Evolutionary conservation across 2,113 vertebrate species (phyloP).

Genomic region (Cephalopholis sonnerati): DNA sequence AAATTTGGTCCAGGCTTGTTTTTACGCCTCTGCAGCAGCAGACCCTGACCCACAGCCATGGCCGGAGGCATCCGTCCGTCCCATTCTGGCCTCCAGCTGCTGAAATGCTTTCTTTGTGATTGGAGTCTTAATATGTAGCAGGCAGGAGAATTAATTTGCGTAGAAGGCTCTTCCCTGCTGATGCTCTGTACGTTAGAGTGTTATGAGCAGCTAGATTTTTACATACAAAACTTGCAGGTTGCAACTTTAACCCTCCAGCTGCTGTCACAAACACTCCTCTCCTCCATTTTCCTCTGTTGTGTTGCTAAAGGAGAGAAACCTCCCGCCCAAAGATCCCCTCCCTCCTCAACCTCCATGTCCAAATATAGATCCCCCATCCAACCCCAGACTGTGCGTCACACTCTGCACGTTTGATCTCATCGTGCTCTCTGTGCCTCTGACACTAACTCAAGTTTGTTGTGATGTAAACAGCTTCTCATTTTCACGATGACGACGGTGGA

Average conservation of each 20-base stretch:
- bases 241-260: neutral
- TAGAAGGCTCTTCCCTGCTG: no score
- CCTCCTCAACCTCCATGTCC: constrained; percentile 1
- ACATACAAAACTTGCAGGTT: neutral
- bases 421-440: neutral
- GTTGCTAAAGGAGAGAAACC: neutral
- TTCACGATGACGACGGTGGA: neutral
- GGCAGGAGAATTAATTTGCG: no score
- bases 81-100: no score
- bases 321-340: neutral
- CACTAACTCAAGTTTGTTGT: neutral
- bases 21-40: no score
- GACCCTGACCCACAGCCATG: no score
- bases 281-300: neutral
- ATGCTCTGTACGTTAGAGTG: no score
- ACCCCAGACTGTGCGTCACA: neutral
- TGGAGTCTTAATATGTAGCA: no score
- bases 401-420: neutral
- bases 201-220: no score
- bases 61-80: no score
- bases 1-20: no score
- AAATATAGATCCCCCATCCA: constrained; percentile 21
- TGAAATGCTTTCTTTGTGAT: no score
- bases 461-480: constrained; percentile 41
- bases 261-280: neutral